Evolutionary conservation across 2,888 invertebrate species (phyloP).

Genomic region (Microchrysa polita): DNA sequence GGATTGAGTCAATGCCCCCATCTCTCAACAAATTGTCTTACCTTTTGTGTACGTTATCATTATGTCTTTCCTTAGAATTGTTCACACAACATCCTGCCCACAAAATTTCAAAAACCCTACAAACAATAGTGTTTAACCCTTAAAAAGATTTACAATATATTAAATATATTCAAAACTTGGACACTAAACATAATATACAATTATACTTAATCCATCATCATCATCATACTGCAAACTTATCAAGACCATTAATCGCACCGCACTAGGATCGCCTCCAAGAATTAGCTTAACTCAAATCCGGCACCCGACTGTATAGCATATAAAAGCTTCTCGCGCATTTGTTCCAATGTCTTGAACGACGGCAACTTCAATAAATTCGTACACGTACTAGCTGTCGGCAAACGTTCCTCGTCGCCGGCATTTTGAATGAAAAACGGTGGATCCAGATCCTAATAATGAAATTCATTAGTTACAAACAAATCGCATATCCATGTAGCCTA

Average conservation of each 20-base stretch:
- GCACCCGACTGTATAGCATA: constrained; percentile 95
- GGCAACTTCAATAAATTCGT: constrained; percentile 98
- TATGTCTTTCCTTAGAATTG: no score
- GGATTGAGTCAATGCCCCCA: no score
- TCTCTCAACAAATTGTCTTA: no score
- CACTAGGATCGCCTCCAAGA: not conserved
- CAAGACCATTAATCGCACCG: not conserved
- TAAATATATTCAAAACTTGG: constrained; percentile 36
- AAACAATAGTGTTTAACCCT: not conserved
- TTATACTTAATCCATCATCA: constrained; percentile 9
- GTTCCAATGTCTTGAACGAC: constrained; percentile 81
- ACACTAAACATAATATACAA: constrained; percentile 36
- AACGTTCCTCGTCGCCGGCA: constrained; percentile 86
- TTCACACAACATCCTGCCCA: no score
- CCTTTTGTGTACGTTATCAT: no score
- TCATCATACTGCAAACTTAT: not conserved
- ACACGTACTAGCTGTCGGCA: constrained; percentile 97
- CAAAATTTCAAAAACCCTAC: no score
- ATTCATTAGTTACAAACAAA: constrained; percentile 22
- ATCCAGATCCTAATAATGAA: constrained; percentile 79
- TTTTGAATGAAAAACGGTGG: constrained; percentile 97
- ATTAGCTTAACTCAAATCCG: constrained; percentile 93
- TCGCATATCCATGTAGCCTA: constrained; percentile 61
- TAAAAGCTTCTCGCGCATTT: constrained; percentile 82
- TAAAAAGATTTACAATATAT: constrained; percentile 36